Conservation (phyloP, 2,113 vertebrate genomes). For the Lophura nycthemera region DNA sequence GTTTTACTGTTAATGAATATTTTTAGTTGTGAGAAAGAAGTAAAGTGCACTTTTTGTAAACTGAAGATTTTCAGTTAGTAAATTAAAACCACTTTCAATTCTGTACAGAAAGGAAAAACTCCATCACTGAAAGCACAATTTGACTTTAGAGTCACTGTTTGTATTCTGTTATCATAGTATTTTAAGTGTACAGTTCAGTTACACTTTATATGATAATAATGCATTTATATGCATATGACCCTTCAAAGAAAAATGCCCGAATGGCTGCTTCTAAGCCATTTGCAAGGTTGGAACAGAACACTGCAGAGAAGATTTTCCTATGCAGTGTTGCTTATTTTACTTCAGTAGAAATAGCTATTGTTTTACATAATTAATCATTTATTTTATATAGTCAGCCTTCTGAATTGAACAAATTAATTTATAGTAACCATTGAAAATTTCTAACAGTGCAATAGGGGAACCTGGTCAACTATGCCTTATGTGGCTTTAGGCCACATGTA, state of each 20-base stretch:
- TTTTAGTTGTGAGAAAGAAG: not conserved
- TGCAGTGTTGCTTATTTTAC: not conserved
- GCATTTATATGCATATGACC: slow-evolving; percentile 25
- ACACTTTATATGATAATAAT: slow-evolving; percentile 33
- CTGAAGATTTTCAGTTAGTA: not conserved
- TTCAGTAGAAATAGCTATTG: not conserved
- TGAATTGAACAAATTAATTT: not conserved
- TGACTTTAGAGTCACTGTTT: not conserved
- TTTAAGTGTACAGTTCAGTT: slow-evolving; percentile 12
- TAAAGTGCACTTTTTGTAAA: not conserved
- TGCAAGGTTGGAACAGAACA: not conserved
- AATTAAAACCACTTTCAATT: not conserved
- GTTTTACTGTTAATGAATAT: not conserved
- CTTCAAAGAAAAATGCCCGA: not conserved
- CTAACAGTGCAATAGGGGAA: not conserved
- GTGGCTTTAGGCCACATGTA: not conserved
- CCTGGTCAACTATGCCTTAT: not conserved
- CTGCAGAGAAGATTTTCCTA: not conserved
- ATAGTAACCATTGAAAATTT: not conserved
- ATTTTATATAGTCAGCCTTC: not conserved
- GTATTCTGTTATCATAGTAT: not conserved
- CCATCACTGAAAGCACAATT: not conserved
- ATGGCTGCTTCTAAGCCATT: slow-evolving; percentile 16
- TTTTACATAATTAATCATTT: not conserved
- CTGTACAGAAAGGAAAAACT: not conserved